Evolutionary conservation across 64 coral and sea anemone species (phyloP).

Genomic region (Stylophora pistillata): DNA sequence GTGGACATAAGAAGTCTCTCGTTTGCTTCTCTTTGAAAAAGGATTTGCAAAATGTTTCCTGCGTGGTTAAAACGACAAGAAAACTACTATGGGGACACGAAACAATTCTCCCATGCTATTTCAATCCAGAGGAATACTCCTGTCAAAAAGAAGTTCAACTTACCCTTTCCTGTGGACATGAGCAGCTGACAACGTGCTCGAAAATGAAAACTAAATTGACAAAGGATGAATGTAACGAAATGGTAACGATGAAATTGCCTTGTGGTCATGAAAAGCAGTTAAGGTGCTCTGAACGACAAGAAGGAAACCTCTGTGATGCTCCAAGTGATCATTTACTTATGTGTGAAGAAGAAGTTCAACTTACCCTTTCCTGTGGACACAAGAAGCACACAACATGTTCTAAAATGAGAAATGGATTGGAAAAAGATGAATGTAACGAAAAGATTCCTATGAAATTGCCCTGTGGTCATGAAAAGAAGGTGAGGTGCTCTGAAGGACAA

Average conservation of each 20-base stretch:
- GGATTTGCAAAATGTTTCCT: not conserved
- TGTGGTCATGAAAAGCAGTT: conserved; percentile 44
- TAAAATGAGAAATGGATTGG: not conserved
- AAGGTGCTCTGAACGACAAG: no score
- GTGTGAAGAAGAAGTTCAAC: conserved; percentile 36
- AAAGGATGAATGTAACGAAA: not conserved
- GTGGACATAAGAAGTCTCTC: conserved; percentile 53
- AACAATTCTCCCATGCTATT: conserved; percentile 30
- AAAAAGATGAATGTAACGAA: not conserved
- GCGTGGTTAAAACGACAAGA: not conserved
- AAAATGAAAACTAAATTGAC: not conserved
- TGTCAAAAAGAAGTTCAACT: conserved; percentile 40
- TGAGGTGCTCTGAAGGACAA: not conserved
- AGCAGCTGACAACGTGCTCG: not conserved
- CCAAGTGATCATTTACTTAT: no score
- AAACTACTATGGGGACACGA: conserved; percentile 55
- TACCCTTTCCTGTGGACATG: conserved; percentile 59
- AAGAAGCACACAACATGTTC: conserved; percentile 2
- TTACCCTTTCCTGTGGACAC: conserved; percentile 57
- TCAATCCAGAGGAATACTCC: not conserved
- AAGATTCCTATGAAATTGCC: not conserved
- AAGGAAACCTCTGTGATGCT: no score
- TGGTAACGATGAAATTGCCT: not conserved
- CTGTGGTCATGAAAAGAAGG: conserved; percentile 48
- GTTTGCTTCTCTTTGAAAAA: conserved; percentile 4